phyloP scores from a whole-genome alignment of 2,113 vertebrate species.

The Nothobranchius kuhntae region DNA sequence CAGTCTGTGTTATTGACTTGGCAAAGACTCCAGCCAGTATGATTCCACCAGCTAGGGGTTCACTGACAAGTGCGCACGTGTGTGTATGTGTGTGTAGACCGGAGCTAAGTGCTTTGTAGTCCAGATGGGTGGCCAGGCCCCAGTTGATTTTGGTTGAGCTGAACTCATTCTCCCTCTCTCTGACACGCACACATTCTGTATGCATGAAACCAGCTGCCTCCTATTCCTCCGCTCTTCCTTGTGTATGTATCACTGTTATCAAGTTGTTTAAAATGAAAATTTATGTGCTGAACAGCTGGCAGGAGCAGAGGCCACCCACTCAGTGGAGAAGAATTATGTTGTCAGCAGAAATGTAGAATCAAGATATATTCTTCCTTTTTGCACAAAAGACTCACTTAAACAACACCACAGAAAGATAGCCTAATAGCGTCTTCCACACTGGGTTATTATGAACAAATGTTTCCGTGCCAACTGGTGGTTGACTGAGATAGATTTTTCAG shows the following conservation, averaged over 20 bases:
- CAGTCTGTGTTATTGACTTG: slow-evolving; percentile 75
- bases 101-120: slow-evolving; percentile 53
- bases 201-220: slow-evolving; percentile 28
- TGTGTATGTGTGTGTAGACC: slow-evolving; percentile 50
- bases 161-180: slow-evolving; percentile 56
- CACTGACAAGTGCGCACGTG: slow-evolving; percentile 56
- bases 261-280: slow-evolving; percentile 72
- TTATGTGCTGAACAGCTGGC: slow-evolving; percentile 56
- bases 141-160: slow-evolving; percentile 68
- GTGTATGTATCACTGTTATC: slow-evolving; percentile 47
- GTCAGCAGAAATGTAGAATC: slow-evolving; percentile 58
- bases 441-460: slow-evolving; percentile 32
- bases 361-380: slow-evolving; percentile 45
- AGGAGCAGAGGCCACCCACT: slow-evolving; percentile 68
- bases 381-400: slow-evolving; percentile 54
- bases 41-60: slow-evolving; percentile 64
- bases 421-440: slow-evolving; percentile 17
- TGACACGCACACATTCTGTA: slow-evolving; percentile 21
- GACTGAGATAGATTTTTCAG: neutral
- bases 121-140: slow-evolving; percentile 72
- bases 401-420: slow-evolving; percentile 30
- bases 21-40: slow-evolving; percentile 61
- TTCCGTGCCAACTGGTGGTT: slow-evolving; percentile 2
- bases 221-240: slow-evolving; percentile 21
- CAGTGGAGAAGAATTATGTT: slow-evolving; percentile 51